A percentile compares a stretch with the other conserved stretches of the same genome.
Conservation (phyloP, 2,113 vertebrate species). For the Pristiophorus japonicus region DNA sequence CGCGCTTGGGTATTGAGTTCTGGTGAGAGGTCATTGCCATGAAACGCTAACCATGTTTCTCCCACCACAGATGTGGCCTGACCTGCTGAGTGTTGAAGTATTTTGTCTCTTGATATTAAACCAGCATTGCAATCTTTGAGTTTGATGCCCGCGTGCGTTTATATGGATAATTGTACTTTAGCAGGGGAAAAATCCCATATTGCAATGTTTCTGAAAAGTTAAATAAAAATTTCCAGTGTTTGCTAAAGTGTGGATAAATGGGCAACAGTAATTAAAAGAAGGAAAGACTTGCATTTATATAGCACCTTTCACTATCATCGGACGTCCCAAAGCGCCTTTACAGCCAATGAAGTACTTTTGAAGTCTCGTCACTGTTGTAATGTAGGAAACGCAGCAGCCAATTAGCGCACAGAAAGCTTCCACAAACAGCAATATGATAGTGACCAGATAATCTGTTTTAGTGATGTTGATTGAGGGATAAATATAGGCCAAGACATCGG, state of each 20-base stretch:
- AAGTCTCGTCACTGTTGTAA: too few relatives aligned
- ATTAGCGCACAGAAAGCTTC: too few relatives aligned
- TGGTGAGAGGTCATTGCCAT: not conserved
- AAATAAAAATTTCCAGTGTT: not conserved
- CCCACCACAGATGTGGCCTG: not conserved
- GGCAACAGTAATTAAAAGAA: not conserved
- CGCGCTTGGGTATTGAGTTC: not conserved
- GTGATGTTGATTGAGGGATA: too few relatives aligned
- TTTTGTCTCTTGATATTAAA: not conserved
- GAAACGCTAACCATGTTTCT: not conserved
- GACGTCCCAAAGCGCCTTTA: too few relatives aligned
- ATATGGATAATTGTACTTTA: not conserved
- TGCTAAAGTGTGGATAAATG: not conserved
- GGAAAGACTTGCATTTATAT: too few relatives aligned
- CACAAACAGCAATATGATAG: too few relatives aligned
- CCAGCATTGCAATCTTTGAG: not conserved
- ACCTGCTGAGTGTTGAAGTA: not conserved
- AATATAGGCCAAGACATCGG: too few relatives aligned
- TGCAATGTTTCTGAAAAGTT: not conserved
- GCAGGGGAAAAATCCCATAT: not conserved
- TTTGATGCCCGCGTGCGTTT: not conserved
- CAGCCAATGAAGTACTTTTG: too few relatives aligned
- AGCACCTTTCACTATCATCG: too few relatives aligned
- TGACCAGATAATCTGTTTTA: too few relatives aligned
- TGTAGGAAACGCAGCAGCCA: too few relatives aligned